These are phyloP conservation scores for Parotocinclus haroldoi DNA, from an alignment of 2,797 vertebrate genomes.

Conservation along the genomic window DNA sequence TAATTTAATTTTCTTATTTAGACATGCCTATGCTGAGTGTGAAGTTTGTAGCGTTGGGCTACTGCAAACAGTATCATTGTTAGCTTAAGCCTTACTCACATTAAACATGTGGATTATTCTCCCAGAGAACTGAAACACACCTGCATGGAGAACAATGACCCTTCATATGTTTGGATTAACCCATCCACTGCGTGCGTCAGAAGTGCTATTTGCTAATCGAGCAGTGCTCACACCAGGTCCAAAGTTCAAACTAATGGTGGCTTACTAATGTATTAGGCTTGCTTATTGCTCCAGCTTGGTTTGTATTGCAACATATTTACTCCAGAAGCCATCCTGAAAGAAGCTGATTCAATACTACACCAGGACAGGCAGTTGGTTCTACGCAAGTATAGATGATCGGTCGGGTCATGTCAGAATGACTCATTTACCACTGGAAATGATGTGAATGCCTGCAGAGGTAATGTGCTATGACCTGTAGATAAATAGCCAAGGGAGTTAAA, in stretches of 20 bases:
- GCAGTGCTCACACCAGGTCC: no score
- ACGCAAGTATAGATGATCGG: slow-evolving; percentile 5
- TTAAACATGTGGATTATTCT: neutral
- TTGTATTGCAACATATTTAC: no score
- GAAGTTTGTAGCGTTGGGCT: no score
- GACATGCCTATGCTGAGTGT: no score
- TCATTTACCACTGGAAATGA: slow-evolving; percentile 22
- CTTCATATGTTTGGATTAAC: neutral
- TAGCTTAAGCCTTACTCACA: slow-evolving; percentile 6
- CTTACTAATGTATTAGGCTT: no score
- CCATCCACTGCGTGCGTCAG: no score
- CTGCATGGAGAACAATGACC: neutral
- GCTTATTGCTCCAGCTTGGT: no score
- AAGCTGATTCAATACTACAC: slow-evolving; percentile 11
- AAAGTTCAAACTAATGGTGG: no score
- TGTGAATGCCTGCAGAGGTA: slow-evolving; percentile 7
- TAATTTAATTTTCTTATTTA: no score
- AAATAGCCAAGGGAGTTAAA: neutral
- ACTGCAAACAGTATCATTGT: slow-evolving; percentile 5
- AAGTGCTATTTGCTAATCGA: no score
- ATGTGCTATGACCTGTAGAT: slow-evolving; percentile 20
- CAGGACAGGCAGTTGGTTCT: neutral
- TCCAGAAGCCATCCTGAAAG: neutral
- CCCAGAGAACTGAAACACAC: slow-evolving; percentile 4
- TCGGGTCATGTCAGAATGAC: slow-evolving; percentile 25